Percentiles rank a stretch among this genome's conserved stretches.
These are phyloP conservation scores for Atta colombica DNA, from an alignment of 1,140 invertebrate genomes.

Conservation along the genomic window DNA sequence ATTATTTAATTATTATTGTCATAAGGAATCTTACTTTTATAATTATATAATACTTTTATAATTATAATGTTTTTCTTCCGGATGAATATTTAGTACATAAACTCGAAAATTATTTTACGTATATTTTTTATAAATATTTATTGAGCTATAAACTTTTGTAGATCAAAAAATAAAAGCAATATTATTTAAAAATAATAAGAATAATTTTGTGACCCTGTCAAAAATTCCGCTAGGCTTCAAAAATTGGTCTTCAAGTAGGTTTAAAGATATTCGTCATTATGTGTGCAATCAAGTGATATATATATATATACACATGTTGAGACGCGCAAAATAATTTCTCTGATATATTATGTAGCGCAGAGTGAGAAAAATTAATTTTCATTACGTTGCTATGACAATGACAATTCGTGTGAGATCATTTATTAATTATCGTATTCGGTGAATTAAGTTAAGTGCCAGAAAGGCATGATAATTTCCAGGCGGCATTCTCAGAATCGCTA, in stretches of 20 bases:
- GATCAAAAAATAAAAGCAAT: too few relatives aligned
- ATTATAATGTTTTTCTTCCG: too few relatives aligned
- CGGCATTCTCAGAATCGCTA: constrained; percentile 49
- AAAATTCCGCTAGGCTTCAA: background rate
- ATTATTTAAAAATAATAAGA: too few relatives aligned
- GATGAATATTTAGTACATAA: too few relatives aligned
- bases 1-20: too few relatives aligned
- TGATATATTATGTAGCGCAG: background rate
- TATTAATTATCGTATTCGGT: constrained; percentile 49
- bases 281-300: background rate
- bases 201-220: background rate
- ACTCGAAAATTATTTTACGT: too few relatives aligned
- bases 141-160: too few relatives aligned
- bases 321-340: constrained; percentile 4
- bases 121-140: too few relatives aligned
- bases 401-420: constrained; percentile 27
- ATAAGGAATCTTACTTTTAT: too few relatives aligned
- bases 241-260: background rate
- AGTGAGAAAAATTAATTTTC: constrained; percentile 43
- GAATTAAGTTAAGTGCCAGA: constrained; percentile 24
- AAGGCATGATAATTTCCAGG: constrained; percentile 39
- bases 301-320: background rate
- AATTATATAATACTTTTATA: too few relatives aligned
- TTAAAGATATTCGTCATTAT: background rate
- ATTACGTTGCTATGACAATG: constrained; percentile 52